Evolutionary conservation across 2,113 vertebrate genomes (phyloP).

Genomic region (Chitala chitala): DNA sequence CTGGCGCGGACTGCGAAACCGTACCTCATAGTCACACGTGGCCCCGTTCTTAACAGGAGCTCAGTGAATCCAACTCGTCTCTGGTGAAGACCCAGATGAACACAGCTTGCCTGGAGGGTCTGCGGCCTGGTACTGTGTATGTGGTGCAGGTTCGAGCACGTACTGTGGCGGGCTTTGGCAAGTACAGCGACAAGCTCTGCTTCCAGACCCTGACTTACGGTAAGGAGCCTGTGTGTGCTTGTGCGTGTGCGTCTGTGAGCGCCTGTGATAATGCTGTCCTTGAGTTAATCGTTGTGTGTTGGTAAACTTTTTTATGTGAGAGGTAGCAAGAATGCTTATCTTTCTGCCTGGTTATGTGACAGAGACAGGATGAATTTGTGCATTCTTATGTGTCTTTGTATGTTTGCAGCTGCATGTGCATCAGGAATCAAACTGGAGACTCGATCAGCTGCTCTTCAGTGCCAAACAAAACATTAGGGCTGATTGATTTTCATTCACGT

Average conservation of each 20-base stretch:
- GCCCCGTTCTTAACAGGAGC: conserved; percentile 66
- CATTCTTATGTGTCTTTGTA: too few species aligned
- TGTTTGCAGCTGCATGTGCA: background rate
- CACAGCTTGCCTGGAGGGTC: conserved; percentile 81
- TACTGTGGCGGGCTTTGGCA: conserved; percentile 93
- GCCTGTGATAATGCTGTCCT: background rate
- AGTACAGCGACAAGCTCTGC: conserved; percentile 99
- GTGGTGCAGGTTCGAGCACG: conserved; percentile 94
- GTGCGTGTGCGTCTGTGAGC: conserved; percentile 20
- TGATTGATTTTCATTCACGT: conserved; percentile 50
- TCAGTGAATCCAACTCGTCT: conserved; percentile 90
- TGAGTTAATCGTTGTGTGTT: conserved; percentile 15
- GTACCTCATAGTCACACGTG: background rate
- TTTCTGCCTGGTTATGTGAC: too few species aligned
- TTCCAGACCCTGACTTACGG: conserved; percentile 97
- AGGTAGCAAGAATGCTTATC: too few species aligned
- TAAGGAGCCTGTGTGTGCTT: conserved; percentile 55
- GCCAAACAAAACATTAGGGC: conserved; percentile 51
- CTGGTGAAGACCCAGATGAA: conserved; percentile 90
- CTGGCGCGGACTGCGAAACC: too few species aligned
- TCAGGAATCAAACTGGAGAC: background rate
- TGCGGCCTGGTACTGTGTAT: conserved; percentile 84
- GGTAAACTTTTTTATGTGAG: conserved; percentile 16
- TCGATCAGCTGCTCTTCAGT: background rate
- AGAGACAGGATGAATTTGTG: too few species aligned